Percentiles rank a stretch among this genome's conserved stretches.
phyloP scores from a whole-genome alignment of 2,888 invertebrate genomes.

The Stratiomys singularior region DNA sequence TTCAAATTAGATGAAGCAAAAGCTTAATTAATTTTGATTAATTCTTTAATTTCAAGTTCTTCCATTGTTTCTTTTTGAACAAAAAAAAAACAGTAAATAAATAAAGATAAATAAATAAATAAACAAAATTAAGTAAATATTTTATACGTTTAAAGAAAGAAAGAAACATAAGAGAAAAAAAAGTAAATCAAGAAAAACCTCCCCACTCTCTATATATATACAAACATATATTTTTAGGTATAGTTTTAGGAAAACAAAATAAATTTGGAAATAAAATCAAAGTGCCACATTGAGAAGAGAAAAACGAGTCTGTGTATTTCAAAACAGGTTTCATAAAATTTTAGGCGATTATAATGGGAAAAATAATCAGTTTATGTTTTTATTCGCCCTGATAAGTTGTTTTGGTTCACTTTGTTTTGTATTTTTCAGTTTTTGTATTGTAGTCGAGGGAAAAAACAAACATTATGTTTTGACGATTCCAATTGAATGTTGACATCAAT shows the following conservation, averaged over 20 bases:
- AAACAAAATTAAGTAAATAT: neutral
- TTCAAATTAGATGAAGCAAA: neutral
- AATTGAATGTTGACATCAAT: too few relatives aligned
- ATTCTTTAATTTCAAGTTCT: constrained; percentile 21
- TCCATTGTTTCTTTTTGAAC: constrained; percentile 17
- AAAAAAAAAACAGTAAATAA: neutral
- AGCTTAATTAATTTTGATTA: neutral
- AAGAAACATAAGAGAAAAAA: neutral
- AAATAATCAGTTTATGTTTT: neutral
- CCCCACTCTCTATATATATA: neutral
- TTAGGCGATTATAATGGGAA: too few relatives aligned
- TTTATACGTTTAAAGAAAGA: neutral
- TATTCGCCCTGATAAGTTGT: neutral
- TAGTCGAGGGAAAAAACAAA: too few relatives aligned
- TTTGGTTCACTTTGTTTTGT: neutral
- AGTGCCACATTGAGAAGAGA: constrained; percentile 25
- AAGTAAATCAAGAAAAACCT: neutral
- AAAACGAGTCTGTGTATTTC: constrained; percentile 4
- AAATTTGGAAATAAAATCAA: constrained; percentile 5
- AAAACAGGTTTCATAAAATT: constrained; percentile 5
- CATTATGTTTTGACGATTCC: too few relatives aligned
- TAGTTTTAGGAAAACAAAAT: constrained; percentile 20
- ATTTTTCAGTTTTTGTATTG: neutral
- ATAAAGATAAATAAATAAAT: neutral
- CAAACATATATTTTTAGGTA: constrained; percentile 14